Evolutionary conservation across 2,797 vertebrate species (phyloP).

Genomic region (Microhierax caerulescens): DNA sequence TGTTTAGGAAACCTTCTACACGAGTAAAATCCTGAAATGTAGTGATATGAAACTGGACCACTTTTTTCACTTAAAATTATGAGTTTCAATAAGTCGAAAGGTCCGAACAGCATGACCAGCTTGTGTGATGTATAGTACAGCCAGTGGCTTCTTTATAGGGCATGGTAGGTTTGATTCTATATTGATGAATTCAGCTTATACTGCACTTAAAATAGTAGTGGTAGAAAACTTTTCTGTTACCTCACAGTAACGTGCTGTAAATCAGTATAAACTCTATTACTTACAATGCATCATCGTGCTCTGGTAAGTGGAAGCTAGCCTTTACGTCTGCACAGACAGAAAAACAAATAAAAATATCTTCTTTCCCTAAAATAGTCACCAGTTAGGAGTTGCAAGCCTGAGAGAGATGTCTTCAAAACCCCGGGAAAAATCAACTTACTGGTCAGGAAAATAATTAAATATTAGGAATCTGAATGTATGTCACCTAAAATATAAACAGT

Average conservation of each 20-base stretch:
- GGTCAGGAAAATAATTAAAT: background rate
- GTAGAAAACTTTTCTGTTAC: background rate
- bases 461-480: background rate
- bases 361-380: background rate
- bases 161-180: background rate
- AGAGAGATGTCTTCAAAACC: background rate
- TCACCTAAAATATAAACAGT: background rate
- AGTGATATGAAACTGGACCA: background rate
- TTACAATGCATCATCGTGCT: background rate
- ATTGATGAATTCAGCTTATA: background rate
- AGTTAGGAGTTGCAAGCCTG: background rate
- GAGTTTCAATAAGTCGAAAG: background rate
- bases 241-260: background rate
- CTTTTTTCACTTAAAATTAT: background rate
- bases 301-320: background rate
- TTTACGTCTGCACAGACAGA: background rate
- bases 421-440: background rate
- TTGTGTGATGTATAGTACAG: background rate
- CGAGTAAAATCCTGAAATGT: slow-evolving; percentile 36
- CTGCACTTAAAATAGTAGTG: background rate
- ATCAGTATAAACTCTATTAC: background rate
- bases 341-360: background rate
- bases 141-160: background rate
- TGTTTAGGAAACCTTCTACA: background rate
- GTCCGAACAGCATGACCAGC: background rate